A percentile compares a stretch with the other conserved stretches of the same genome.
Conservation (phyloP, 2,113 vertebrate genomes). For the Eulemur rufifrons region DNA sequence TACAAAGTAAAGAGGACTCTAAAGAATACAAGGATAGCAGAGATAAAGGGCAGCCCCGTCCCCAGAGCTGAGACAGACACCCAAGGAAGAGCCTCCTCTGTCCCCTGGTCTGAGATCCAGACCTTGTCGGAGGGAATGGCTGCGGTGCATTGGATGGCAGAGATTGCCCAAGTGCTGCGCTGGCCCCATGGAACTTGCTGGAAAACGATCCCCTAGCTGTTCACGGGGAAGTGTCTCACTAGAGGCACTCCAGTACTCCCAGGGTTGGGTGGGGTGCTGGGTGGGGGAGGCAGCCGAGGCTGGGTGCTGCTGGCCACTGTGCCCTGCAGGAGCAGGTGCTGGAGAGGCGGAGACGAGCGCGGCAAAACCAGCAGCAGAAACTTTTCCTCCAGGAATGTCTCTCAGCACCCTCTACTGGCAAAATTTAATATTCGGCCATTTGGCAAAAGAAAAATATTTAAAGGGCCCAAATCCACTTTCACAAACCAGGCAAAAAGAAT, state of each 20-base stretch:
- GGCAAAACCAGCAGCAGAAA: not conserved
- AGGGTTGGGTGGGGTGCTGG: not conserved
- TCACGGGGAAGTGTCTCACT: not conserved
- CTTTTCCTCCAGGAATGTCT: not conserved
- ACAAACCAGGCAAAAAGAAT: not conserved
- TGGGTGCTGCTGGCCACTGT: not conserved
- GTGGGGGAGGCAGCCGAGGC: not conserved
- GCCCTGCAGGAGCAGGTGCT: not conserved
- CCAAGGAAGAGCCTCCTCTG: not conserved
- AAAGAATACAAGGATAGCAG: not conserved
- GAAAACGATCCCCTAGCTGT: not conserved
- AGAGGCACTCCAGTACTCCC: not conserved
- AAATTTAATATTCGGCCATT: not conserved
- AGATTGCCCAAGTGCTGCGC: not conserved
- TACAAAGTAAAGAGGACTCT: not conserved
- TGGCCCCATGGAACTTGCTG: not conserved
- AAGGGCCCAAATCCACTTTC: not conserved
- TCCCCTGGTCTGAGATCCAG: not conserved
- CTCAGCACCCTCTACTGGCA: constrained; percentile 1
- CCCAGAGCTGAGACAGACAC: not conserved
- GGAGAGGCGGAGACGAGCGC: accelerated
- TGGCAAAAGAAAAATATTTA: not conserved
- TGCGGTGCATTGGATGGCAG: not conserved
- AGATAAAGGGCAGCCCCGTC: not conserved
- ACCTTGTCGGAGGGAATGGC: not conserved